Percentiles rank a stretch among this genome's conserved stretches.
Conservation (phyloP, 2,797 vertebrate genomes). For the Dermochelys coriacea region DNA sequence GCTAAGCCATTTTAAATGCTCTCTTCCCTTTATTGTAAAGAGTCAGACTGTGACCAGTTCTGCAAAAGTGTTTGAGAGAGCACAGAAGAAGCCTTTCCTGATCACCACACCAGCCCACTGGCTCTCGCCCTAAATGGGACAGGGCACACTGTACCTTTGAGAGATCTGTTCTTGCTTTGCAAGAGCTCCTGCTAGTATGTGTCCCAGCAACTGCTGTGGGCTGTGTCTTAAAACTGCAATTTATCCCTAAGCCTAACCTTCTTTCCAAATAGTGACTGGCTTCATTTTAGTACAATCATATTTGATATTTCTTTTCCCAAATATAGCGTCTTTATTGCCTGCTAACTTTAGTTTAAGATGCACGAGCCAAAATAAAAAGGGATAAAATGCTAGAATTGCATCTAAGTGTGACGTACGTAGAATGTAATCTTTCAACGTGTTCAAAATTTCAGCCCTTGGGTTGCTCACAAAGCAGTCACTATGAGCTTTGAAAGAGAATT, state of each 20-base stretch:
- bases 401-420: background rate
- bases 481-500: background rate
- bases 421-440: background rate
- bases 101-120: background rate
- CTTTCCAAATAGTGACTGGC: background rate
- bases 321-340: background rate
- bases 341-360: background rate
- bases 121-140: background rate
- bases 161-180: background rate
- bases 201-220: rapidly evolving
- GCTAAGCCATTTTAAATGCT: background rate
- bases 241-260: background rate
- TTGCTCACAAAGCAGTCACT: background rate
- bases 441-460: background rate
- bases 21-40: background rate
- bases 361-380: background rate
- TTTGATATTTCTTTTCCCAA: background rate
- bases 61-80: background rate
- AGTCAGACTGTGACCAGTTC: background rate
- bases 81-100: background rate
- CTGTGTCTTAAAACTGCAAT: background rate
- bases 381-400: background rate
- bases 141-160: background rate
- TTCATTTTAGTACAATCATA: background rate
- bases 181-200: background rate